Evolutionary conservation across 2,888 invertebrate genomes (phyloP), one percentile per base, ranked within the genome.

Genomic region (Peribatodes rhomboidaria): DNA sequence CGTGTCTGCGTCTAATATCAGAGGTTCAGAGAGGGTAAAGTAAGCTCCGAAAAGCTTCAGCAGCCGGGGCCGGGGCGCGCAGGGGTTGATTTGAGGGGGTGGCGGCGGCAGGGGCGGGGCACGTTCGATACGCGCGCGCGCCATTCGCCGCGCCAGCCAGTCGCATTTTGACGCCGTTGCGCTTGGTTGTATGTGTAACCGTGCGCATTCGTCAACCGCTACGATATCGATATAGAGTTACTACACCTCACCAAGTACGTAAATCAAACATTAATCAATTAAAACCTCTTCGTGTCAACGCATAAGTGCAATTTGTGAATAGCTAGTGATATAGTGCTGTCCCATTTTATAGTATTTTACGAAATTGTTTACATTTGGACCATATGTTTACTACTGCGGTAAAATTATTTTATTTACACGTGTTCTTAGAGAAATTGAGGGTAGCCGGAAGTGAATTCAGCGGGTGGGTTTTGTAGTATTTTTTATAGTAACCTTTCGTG

Each of bases 61-160:
- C 71, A 75, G 80, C 82, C 75, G 78, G 77, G n/a, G n/a, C n/a
- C n/a, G n/a, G 78, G 74, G 72, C 70, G 82, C 82, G 81, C 80
- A 83, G 85, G 85, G 88, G 86, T 85, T 84, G 84, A 72, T 76
- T 73, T 70, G 86, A 83, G 86, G 83, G 89, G 87, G 87, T 80
- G 86, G 83, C 75, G 84, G 85, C 74, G 85, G 85, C 81, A 72
- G 82, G 83, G 85, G 85, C 84, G 85, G 82, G 79, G 81, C 73
- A 81, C 90, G 91, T 82, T 92, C 92, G 84, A 92, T 92, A 91
- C 90, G 90, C 92, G 92, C 92, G 90, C 92, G 93, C 92, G 90
- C 90, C 79, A 67, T 67, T 75, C 76, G 75, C 73, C 65, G 73
- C 77, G 70, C 71, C 69, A 35, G 76, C 77, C 88, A 92, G 91